phyloP scores from a whole-genome alignment of 2,888 invertebrate genomes.

The Cheilosia impressa region DNA sequence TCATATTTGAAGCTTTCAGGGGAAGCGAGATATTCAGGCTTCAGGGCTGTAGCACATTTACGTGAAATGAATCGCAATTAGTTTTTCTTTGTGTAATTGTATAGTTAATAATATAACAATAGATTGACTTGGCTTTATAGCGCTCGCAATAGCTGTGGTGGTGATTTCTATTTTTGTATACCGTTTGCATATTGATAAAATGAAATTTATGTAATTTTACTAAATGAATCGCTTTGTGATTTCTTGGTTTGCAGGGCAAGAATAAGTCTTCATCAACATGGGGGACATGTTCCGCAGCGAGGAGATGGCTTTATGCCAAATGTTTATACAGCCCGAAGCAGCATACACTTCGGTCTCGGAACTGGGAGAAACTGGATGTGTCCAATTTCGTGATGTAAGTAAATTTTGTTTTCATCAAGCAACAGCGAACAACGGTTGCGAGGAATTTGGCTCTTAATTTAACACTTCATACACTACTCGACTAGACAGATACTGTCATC shows the following conservation, averaged over 20 bases:
- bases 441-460: background rate
- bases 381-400: conserved; percentile 98
- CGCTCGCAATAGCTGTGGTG: background rate
- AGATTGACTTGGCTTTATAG: conserved; percentile 2
- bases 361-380: conserved; percentile 96
- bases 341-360: conserved; percentile 97
- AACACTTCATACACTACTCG: background rate
- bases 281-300: conserved; percentile 95
- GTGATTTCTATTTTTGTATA: conserved; percentile 27
- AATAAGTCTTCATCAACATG: conserved; percentile 84
- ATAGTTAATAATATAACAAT: conserved; percentile 23
- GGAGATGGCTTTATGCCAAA: conserved; percentile 96
- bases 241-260: conserved; percentile 73
- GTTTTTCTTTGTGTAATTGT: background rate
- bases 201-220: conserved; percentile 22
- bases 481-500: conserved; percentile 15
- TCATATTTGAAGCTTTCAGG: conserved; percentile 24
- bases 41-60: conserved; percentile 15
- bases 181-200: conserved; percentile 10
- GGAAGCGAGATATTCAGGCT: background rate
- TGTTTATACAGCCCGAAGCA: conserved; percentile 98
- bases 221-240: conserved; percentile 21
- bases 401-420: conserved; percentile 31
- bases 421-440: background rate
- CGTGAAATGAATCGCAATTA: conserved; percentile 29